Conservation (phyloP, 1,140 invertebrate species). For the Thaumatotibia leucotreta region DNA sequence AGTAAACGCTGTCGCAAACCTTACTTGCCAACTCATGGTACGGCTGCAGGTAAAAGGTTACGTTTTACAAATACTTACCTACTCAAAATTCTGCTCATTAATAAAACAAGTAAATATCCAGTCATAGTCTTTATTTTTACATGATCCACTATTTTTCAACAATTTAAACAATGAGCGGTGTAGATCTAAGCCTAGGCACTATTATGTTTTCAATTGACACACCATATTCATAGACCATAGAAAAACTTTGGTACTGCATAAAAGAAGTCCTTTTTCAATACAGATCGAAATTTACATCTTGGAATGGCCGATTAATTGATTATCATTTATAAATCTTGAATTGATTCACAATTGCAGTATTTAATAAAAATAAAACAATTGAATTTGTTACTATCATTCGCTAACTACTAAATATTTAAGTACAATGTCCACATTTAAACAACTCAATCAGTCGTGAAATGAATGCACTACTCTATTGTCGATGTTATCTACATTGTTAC, state of each 20-base stretch:
- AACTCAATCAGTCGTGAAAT: constrained; percentile 11
- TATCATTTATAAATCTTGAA: background rate
- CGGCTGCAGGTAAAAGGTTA: too few relatives aligned
- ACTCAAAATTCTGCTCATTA: too few relatives aligned
- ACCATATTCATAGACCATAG: constrained; percentile 32
- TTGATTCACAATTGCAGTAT: background rate
- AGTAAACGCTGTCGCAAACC: too few relatives aligned
- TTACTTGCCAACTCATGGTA: too few relatives aligned
- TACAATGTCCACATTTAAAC: constrained; percentile 1
- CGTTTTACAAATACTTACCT: too few relatives aligned
- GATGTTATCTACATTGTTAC: constrained; percentile 12
- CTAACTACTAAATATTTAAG: constrained; percentile 13
- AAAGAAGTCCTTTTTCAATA: constrained; percentile 8
- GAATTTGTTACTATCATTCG: background rate
- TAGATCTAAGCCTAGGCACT: constrained; percentile 59
- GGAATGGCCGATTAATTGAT: too few relatives aligned
- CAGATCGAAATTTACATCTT: background rate
- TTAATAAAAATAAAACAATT: background rate
- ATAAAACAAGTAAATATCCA: constrained; percentile 14
- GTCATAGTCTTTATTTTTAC: constrained; percentile 26
- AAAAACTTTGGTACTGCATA: constrained; percentile 20
- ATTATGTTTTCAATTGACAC: constrained; percentile 70
- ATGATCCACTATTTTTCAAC: constrained; percentile 28
- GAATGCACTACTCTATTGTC: constrained; percentile 12
- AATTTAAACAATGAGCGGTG: constrained; percentile 48